Conservation (phyloP, 2,888 invertebrate genomes). For the Apotomis betuletana region DNA sequence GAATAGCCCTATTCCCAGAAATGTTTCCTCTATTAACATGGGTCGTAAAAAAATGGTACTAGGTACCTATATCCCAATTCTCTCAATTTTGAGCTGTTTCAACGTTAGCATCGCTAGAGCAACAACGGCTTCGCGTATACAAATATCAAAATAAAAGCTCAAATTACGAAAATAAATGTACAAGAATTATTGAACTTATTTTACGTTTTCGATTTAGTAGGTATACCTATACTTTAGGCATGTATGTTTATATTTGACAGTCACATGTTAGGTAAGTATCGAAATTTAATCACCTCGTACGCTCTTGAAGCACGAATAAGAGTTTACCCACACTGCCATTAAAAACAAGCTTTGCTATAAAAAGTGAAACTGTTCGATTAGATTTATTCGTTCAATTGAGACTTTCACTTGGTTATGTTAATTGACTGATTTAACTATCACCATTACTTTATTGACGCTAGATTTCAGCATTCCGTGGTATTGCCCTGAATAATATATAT, state of each 20-base stretch:
- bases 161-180: too few relatives aligned
- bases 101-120: too few relatives aligned
- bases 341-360: conserved; percentile 21
- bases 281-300: conserved; percentile 7
- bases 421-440: conserved; percentile 28
- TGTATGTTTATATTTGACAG: background rate
- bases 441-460: conserved; percentile 25
- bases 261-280: background rate
- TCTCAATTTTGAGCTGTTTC: too few relatives aligned
- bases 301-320: conserved; percentile 15
- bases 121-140: too few relatives aligned
- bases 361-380: conserved; percentile 32
- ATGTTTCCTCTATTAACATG: too few relatives aligned
- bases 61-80: too few relatives aligned
- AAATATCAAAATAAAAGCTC: too few relatives aligned
- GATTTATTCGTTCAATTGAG: conserved; percentile 29
- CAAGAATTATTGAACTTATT: background rate
- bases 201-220: background rate
- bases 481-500: background rate
- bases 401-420: conserved; percentile 32
- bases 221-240: background rate
- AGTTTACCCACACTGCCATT: conserved; percentile 4
- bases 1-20: too few relatives aligned
- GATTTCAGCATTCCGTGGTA: conserved; percentile 10
- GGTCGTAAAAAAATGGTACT: too few relatives aligned